phyloP scores from a whole-genome alignment of 2,113 vertebrate genomes.

The Furnarius figulus region DNA sequence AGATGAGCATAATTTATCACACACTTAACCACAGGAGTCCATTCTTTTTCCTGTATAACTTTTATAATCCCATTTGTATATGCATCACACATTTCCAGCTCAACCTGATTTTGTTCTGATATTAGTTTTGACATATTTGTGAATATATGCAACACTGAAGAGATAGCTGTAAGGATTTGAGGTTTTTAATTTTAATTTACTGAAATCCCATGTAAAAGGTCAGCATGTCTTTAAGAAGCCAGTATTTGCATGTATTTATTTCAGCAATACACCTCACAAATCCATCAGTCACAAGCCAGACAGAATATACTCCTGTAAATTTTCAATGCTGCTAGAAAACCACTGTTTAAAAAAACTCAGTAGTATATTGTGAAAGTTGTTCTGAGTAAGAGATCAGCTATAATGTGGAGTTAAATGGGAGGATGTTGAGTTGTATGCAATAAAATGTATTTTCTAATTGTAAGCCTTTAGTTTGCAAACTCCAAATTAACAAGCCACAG shows the following conservation, averaged over 20 bases:
- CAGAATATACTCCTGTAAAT: not conserved
- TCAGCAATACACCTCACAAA: not conserved
- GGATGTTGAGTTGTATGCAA: not conserved
- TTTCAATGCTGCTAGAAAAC: not conserved
- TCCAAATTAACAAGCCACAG: not conserved
- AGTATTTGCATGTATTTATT: constrained; percentile 1
- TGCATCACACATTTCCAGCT: not conserved
- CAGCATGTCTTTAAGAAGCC: not conserved
- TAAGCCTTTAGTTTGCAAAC: not conserved
- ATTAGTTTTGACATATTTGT: constrained; percentile 29
- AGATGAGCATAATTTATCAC: not conserved
- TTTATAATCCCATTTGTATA: not conserved
- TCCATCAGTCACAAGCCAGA: not conserved
- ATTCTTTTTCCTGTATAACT: not conserved
- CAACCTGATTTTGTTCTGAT: not conserved
- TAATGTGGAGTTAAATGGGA: not conserved
- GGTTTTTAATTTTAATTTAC: not conserved
- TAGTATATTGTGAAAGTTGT: not conserved
- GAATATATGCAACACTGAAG: not conserved
- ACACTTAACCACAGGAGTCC: not conserved
- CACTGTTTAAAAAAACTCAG: not conserved
- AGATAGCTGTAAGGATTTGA: not conserved
- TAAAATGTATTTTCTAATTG: not conserved
- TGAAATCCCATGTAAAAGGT: constrained; percentile 12
- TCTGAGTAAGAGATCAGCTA: not conserved